Evolutionary conservation across 2,113 vertebrate species (phyloP).

Genomic region (Ceyx melanurus): DNA sequence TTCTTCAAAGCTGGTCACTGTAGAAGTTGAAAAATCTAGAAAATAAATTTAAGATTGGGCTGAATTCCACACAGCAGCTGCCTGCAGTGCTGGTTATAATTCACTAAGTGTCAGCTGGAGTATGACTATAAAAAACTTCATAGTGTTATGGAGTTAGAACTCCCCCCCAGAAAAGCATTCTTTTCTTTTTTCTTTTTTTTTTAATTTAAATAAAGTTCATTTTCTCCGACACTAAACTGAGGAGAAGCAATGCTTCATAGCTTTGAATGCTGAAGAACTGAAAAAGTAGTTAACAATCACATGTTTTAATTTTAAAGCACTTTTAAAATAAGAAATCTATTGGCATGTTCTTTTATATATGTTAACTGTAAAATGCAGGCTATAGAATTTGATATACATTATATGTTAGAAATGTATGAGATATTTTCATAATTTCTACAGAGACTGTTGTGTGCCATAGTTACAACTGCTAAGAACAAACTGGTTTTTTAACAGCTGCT

Average conservation of each 20-base stretch:
- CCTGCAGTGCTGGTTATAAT: background rate
- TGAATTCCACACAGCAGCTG: constrained; percentile 11
- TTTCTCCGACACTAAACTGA: background rate
- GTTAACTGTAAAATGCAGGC: background rate
- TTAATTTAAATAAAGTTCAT: background rate
- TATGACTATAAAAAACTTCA: background rate
- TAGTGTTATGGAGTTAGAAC: background rate
- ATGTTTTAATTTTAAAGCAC: background rate
- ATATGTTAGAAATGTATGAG: background rate
- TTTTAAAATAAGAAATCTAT: background rate
- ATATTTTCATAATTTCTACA: background rate
- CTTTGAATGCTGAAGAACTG: background rate
- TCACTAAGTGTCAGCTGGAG: background rate
- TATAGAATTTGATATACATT: background rate
- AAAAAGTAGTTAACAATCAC: background rate
- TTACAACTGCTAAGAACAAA: background rate
- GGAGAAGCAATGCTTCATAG: background rate
- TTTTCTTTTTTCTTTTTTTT: background rate
- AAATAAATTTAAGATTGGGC: constrained; percentile 46
- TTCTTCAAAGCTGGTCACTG: constrained; percentile 6
- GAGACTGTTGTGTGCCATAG: background rate
- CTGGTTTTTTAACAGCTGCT: background rate
- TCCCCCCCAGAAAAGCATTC: background rate
- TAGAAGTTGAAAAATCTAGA: background rate
- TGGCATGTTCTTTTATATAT: background rate